A percentile compares a stretch with the other conserved stretches of the same genome.
Evolutionary conservation across 2,888 invertebrate genomes (phyloP).

Genomic region (Aromia moschata): DNA sequence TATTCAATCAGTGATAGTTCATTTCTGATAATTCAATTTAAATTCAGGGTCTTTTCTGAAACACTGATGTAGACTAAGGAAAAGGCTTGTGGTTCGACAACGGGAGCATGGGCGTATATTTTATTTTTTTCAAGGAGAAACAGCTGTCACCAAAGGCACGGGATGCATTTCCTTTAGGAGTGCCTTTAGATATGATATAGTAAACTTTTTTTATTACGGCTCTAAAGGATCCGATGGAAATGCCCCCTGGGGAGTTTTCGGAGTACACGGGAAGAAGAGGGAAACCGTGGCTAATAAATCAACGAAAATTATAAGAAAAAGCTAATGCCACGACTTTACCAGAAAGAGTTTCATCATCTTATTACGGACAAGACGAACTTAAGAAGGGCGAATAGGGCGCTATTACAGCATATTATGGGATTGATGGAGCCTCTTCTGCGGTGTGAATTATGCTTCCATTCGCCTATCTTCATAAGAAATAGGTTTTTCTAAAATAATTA

Average conservation of each 20-base stretch:
- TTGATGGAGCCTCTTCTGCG: too few species aligned
- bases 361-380: not conserved
- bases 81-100: not conserved
- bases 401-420: not conserved
- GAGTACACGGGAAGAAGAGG: not conserved
- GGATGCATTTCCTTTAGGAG: not conserved
- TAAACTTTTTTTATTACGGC: not conserved
- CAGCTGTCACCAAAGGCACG: not conserved
- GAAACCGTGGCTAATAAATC: not conserved
- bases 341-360: not conserved
- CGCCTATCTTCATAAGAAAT: too few species aligned
- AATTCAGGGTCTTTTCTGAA: not conserved
- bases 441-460: too few species aligned
- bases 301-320: slow-evolving; percentile 1
- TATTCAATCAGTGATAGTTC: not conserved
- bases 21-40: not conserved
- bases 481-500: too few species aligned
- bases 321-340: slow-evolving; percentile 1
- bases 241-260: not conserved
- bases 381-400: not conserved
- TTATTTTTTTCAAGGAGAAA: not conserved
- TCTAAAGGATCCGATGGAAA: not conserved
- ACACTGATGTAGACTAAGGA: not conserved
- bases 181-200: not conserved
- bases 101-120: not conserved